phyloP scores from a whole-genome alignment of 2,113 vertebrate species.

The Prochilodus magdalenae region DNA sequence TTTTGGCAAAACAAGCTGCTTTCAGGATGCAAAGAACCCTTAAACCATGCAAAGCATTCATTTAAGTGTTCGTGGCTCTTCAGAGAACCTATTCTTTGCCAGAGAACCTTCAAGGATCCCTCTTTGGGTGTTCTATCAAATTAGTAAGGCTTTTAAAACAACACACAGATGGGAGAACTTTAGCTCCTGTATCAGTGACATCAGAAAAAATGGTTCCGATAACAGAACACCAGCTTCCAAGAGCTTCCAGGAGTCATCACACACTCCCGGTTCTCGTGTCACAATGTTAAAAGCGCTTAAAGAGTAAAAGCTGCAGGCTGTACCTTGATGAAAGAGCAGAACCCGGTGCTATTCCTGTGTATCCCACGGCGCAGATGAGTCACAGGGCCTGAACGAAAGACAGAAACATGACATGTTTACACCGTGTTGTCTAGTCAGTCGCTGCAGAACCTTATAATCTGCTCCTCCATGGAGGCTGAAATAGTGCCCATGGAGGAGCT shows the following conservation, averaged over 20 bases:
- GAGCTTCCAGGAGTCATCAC: neutral
- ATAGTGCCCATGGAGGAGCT: neutral
- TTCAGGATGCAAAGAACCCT: no score
- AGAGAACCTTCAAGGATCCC: no score
- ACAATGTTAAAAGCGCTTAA: neutral
- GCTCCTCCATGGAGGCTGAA: conserved; percentile 4
- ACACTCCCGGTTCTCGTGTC: neutral
- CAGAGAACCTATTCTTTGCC: no score
- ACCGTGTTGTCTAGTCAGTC: conserved; percentile 6
- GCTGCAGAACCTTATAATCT: neutral
- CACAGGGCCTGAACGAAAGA: neutral
- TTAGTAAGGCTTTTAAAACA: no score
- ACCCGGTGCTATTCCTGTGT: neutral
- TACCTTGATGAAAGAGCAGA: neutral
- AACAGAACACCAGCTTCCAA: no score
- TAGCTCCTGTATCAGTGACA: no score
- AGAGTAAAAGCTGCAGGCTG: neutral
- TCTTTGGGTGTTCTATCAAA: no score
- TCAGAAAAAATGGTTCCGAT: no score
- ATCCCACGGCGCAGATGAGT: conserved; percentile 5
- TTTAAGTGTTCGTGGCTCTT: no score
- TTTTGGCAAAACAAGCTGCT: no score
- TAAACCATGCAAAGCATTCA: no score
- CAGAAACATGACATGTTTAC: conserved; percentile 25
- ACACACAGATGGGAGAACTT: no score